Evolutionary conservation across 1,140 invertebrate species (phyloP).

Genomic region (Bathynomus jamesi): DNA sequence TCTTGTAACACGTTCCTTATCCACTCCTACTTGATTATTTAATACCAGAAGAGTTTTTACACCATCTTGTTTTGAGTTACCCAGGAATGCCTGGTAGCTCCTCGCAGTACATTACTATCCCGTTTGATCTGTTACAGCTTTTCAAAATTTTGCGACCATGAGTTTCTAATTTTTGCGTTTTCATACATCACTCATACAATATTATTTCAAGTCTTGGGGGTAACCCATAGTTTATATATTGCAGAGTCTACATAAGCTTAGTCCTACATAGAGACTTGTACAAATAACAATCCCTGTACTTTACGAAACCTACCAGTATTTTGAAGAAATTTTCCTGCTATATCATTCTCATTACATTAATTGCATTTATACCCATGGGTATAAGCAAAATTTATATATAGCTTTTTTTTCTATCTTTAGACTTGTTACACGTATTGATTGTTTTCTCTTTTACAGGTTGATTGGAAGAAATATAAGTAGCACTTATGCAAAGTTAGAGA

Average conservation of each 20-base stretch:
- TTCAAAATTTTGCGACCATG: too few species aligned
- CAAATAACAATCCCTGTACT: background rate
- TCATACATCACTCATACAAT: too few species aligned
- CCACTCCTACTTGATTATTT: too few species aligned
- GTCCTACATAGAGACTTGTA: background rate
- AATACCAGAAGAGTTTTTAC: too few species aligned
- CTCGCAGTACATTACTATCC: too few species aligned
- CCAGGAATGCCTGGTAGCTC: too few species aligned
- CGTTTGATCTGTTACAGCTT: too few species aligned
- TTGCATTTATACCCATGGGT: background rate
- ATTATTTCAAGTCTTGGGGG: too few species aligned
- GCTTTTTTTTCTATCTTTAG: background rate
- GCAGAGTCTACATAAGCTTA: background rate
- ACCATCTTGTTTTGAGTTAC: too few species aligned
- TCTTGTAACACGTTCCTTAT: too few species aligned
- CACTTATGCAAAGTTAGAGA: slow-evolving; percentile 94
- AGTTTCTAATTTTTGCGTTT: too few species aligned
- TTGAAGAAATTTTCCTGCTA: background rate
- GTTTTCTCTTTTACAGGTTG: slow-evolving; percentile 52
- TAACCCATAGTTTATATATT: too few species aligned
- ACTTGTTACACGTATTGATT: background rate
- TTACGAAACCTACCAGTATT: background rate
- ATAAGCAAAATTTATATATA: background rate
- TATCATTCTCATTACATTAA: background rate
- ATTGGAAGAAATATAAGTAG: slow-evolving; percentile 92